Evolutionary conservation across 2,113 vertebrate species (phyloP).

Genomic region (Aphyosemion australe): DNA sequence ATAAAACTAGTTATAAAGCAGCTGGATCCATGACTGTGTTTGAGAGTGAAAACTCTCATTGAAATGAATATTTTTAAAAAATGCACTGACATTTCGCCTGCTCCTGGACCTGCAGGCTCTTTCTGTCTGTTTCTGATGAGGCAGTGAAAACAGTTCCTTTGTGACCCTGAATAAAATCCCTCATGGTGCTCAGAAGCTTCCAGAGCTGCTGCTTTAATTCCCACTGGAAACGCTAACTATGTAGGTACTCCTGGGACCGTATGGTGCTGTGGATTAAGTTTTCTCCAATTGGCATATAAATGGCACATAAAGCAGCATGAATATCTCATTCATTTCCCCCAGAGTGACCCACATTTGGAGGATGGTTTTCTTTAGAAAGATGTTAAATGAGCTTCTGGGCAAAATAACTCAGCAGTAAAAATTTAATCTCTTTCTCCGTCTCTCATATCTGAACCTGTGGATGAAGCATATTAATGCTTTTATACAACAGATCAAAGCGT

Average conservation of each 20-base stretch:
- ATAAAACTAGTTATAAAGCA: background rate
- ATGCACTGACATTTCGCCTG: constrained; percentile 21
- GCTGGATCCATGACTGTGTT: too few species aligned
- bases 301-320: constrained; percentile 60
- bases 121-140: constrained; percentile 5
- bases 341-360: constrained; percentile 60
- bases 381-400: constrained; percentile 34
- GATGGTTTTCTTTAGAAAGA: constrained; percentile 29
- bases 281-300: constrained; percentile 55
- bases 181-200: constrained; percentile 6
- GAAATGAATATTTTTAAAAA: too few species aligned
- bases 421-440: constrained; percentile 4
- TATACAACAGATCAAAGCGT: background rate
- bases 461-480: background rate
- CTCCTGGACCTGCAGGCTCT: constrained; percentile 5
- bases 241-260: constrained; percentile 33
- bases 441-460: constrained; percentile 8
- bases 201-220: constrained; percentile 39
- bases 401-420: constrained; percentile 32
- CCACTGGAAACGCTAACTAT: constrained; percentile 27
- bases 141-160: constrained; percentile 17
- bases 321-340: constrained; percentile 50
- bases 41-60: too few species aligned
- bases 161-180: constrained; percentile 11
- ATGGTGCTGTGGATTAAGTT: constrained; percentile 47